phyloP scores from a whole-genome alignment of 2,888 invertebrate species.

The Antitype chi region DNA sequence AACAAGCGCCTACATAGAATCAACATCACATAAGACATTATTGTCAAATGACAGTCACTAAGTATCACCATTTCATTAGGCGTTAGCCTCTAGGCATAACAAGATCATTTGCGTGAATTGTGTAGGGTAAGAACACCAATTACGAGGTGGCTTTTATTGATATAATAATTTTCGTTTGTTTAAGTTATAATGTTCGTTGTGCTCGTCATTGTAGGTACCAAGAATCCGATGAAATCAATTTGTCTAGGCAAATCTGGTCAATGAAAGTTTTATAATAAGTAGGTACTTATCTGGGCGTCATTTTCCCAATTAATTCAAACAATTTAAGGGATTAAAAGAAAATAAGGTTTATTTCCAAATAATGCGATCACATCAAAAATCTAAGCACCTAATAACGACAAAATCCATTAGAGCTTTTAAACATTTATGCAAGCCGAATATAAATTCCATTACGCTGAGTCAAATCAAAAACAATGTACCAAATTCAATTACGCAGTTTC shows the following conservation, averaged over 20 bases:
- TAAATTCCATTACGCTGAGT: constrained; percentile 41
- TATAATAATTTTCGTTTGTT: constrained; percentile 14
- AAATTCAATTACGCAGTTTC: constrained; percentile 45
- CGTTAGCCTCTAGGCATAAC: constrained; percentile 45
- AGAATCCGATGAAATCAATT: not conserved
- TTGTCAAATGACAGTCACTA: constrained; percentile 39
- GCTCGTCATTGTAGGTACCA: not conserved
- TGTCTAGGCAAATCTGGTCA: not conserved
- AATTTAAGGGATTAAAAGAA: not conserved
- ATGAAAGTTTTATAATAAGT: not conserved
- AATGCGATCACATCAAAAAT: not conserved
- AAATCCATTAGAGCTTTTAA: constrained; percentile 4
- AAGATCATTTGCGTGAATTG: constrained; percentile 46
- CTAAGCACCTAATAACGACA: not conserved
- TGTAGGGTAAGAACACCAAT: constrained; percentile 15
- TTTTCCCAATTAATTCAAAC: not conserved
- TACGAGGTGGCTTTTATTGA: constrained; percentile 2
- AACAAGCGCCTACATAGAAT: constrained; percentile 17
- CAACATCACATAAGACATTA: constrained; percentile 14
- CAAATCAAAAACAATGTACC: constrained; percentile 42
- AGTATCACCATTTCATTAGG: constrained; percentile 60
- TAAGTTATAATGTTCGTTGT: not conserved
- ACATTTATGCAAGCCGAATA: constrained; percentile 23
- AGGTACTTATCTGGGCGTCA: not conserved
- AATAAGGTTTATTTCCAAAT: not conserved